A percentile compares a stretch with the other conserved stretches of the same genome.
Conservation (phyloP, 2,888 invertebrate genomes). For the Mystacides longicornis region DNA sequence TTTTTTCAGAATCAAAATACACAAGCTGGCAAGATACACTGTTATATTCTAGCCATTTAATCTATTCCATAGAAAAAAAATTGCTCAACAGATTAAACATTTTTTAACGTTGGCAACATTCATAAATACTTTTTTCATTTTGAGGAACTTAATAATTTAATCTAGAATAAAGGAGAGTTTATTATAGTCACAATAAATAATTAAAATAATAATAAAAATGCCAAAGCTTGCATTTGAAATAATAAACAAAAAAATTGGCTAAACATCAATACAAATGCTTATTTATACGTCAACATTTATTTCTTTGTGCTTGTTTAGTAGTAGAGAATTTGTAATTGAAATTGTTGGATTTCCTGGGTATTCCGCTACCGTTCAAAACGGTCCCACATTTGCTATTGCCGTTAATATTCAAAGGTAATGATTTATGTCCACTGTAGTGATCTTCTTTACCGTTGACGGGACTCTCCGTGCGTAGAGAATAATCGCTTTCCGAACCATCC, state of each 20-base stretch:
- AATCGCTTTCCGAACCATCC: conserved; percentile 8
- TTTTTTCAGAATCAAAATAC: too few relatives aligned
- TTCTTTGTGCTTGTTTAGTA: conserved; percentile 34
- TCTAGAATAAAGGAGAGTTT: too few relatives aligned
- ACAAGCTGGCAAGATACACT: too few relatives aligned
- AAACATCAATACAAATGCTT: conserved; percentile 7
- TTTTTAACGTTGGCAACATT: too few relatives aligned
- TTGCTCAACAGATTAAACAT: too few relatives aligned
- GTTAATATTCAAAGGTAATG: conserved; percentile 43
- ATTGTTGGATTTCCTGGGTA: conserved; percentile 40
- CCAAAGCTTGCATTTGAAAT: conserved; percentile 32
- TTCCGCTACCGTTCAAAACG: conserved; percentile 34
- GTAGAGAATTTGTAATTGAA: conserved; percentile 42
- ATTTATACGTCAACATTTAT: conserved; percentile 20
- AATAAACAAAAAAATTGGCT: conserved; percentile 31
- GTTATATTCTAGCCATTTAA: too few relatives aligned
- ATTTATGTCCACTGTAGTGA: conserved; percentile 48
- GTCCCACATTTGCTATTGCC: conserved; percentile 35
- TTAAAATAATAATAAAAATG: conserved; percentile 12
- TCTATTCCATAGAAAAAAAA: too few relatives aligned
- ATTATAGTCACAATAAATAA: too few relatives aligned
- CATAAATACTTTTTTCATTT: too few relatives aligned
- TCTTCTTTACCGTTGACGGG: conserved; percentile 33
- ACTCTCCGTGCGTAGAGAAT: not conserved
- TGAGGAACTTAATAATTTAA: too few relatives aligned